Evolutionary conservation across 2,888 invertebrate species (phyloP).

Genomic region (Operophtera brumata): DNA sequence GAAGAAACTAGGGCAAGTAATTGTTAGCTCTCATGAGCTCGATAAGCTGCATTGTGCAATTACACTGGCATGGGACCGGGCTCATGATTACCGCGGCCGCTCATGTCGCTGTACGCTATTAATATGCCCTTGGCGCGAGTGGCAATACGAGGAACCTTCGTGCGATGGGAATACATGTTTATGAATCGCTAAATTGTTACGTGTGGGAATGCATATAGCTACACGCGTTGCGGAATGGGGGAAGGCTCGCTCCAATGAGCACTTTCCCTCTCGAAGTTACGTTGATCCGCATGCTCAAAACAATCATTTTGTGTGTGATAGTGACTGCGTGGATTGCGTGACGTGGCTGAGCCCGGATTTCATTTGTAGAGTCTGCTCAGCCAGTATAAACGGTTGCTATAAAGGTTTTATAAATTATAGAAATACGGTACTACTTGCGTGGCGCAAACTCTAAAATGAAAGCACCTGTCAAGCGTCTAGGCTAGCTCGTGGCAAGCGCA

Average conservation of each 20-base stretch:
- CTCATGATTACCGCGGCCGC: constrained; percentile 63
- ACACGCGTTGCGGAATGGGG: constrained; percentile 44
- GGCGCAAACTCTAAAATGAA: constrained; percentile 48
- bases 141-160: constrained; percentile 41
- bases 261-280: constrained; percentile 71
- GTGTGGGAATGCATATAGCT: constrained; percentile 52
- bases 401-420: too few relatives aligned
- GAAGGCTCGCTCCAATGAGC: constrained; percentile 58
- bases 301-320: constrained; percentile 46
- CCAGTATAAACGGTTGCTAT: too few relatives aligned
- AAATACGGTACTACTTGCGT: too few relatives aligned
- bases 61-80: constrained; percentile 54
- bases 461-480: constrained; percentile 48
- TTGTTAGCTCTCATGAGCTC: constrained; percentile 64
- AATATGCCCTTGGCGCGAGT: constrained; percentile 71
- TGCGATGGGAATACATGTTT: constrained; percentile 41
- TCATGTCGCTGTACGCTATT: constrained; percentile 63
- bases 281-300: constrained; percentile 50
- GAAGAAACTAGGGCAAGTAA: constrained; percentile 70
- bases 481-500: constrained; percentile 35
- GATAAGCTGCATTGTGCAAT: constrained; percentile 76
- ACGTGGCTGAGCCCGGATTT: constrained; percentile 45
- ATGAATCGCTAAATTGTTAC: constrained; percentile 43
- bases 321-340: constrained; percentile 38
- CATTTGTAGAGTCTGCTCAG: constrained; percentile 41